phyloP scores from a whole-genome alignment of 2,888 invertebrate species.

The Himalopsyche anomala region DNA sequence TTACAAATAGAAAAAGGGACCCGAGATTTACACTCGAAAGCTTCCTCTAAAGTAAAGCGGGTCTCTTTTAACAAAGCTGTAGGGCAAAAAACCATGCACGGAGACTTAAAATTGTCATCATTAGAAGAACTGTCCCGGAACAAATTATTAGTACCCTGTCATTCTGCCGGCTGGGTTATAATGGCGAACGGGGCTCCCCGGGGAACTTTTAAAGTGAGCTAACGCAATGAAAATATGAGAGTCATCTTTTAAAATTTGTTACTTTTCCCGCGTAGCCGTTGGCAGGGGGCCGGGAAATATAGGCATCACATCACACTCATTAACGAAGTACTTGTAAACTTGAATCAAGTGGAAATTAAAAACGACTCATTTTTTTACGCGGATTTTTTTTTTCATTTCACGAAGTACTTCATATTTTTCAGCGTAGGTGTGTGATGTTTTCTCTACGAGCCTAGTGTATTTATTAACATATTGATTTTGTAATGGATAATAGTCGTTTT shows the following conservation, averaged over 20 bases:
- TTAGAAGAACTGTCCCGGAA: conserved; percentile 17
- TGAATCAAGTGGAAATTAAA: conserved; percentile 32
- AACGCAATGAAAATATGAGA: conserved; percentile 61
- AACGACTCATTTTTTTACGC: conserved; percentile 30
- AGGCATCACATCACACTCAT: conserved; percentile 24
- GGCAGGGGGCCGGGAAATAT: conserved; percentile 41
- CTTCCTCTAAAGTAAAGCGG: too few species aligned
- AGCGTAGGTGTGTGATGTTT: not conserved
- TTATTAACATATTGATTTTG: too few species aligned
- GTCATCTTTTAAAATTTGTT: conserved; percentile 63
- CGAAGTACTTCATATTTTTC: not conserved
- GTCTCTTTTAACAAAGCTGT: too few species aligned
- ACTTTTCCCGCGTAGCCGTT: conserved; percentile 48
- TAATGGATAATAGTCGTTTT: too few species aligned
- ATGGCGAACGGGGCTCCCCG: conserved; percentile 39
- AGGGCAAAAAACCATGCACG: too few species aligned
- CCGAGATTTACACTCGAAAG: too few species aligned
- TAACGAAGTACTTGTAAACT: conserved; percentile 29
- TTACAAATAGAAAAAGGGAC: too few species aligned
- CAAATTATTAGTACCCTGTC: conserved; percentile 2
- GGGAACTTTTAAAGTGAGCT: conserved; percentile 49
- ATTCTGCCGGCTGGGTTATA: conserved; percentile 37
- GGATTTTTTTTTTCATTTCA: conserved; percentile 11
- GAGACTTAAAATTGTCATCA: not conserved
- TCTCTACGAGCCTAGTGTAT: too few species aligned